Percentiles rank a stretch among this genome's conserved stretches.
phyloP scores from a whole-genome alignment of 2,888 invertebrate genomes.

The Pyrrhia umbra region DNA sequence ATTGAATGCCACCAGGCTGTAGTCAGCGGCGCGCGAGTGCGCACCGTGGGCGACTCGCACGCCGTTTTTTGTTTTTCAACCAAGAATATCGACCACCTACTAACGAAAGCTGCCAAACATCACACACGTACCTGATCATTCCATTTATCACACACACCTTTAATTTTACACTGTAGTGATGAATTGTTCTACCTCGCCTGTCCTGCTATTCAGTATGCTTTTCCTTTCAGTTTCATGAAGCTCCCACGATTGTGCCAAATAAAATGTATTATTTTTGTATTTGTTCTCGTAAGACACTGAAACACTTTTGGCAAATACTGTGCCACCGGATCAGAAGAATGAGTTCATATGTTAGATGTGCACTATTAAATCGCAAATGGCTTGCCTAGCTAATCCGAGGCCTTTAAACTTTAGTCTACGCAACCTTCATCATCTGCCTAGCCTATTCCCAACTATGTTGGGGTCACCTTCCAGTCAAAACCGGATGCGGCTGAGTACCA shows the following conservation, averaged over 20 bases:
- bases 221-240: constrained; percentile 23
- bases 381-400: no score
- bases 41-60: constrained; percentile 72
- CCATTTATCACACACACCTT: constrained; percentile 50
- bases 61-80: constrained; percentile 74
- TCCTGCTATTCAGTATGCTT: constrained; percentile 3
- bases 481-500: no score
- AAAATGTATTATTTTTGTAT: constrained; percentile 37
- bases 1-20: constrained; percentile 76
- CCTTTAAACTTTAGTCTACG: no score
- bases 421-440: no score
- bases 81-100: constrained; percentile 83
- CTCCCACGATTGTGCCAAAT: constrained; percentile 27
- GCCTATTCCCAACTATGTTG: no score
- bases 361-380: no score
- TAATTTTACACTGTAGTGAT: constrained; percentile 17
- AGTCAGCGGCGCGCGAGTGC: constrained; percentile 70
- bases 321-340: constrained; percentile 11
- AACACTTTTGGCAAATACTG: constrained; percentile 32
- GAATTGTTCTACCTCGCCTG: constrained; percentile 27
- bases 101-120: constrained; percentile 71
- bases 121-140: constrained; percentile 52
- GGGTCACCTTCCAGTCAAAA: no score
- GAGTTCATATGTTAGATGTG: neutral
- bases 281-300: constrained; percentile 31